phyloP scores from a whole-genome alignment of 1,140 invertebrate species.

The Ceratosolen solmsi region DNA sequence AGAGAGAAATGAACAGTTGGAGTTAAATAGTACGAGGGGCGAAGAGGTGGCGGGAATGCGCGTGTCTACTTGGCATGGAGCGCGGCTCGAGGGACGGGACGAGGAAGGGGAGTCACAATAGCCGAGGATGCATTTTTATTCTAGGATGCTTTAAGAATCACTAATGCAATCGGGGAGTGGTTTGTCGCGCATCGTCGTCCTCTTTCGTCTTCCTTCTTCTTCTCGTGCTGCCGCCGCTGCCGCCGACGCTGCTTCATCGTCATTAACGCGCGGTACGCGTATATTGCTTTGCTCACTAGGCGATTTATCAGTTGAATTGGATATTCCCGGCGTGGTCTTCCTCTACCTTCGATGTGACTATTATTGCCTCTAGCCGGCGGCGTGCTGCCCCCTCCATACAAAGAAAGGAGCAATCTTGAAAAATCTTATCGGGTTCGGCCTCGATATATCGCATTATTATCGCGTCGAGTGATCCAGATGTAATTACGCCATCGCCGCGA shows the following conservation, averaged over 20 bases:
- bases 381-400: neutral
- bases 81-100: neutral
- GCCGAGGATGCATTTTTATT: constrained; percentile 63
- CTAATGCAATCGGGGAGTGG: constrained; percentile 59
- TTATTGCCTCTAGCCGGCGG: neutral
- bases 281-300: neutral
- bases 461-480: neutral
- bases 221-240: neutral
- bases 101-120: constrained; percentile 54
- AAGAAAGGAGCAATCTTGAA: neutral
- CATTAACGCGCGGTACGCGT: neutral
- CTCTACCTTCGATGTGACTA: neutral
- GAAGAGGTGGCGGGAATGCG: neutral
- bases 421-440: neutral
- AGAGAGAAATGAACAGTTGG: constrained; percentile 17
- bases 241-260: neutral
- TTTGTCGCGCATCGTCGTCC: constrained; percentile 21
- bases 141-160: constrained; percentile 57
- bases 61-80: constrained; percentile 26
- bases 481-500: neutral
- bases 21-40: neutral
- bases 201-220: neutral
- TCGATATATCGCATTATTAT: too few species aligned
- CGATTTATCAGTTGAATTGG: constrained; percentile 6
- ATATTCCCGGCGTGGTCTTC: neutral